Conservation (phyloP, 2,888 invertebrate species). For the Lucinisca nassula region DNA sequence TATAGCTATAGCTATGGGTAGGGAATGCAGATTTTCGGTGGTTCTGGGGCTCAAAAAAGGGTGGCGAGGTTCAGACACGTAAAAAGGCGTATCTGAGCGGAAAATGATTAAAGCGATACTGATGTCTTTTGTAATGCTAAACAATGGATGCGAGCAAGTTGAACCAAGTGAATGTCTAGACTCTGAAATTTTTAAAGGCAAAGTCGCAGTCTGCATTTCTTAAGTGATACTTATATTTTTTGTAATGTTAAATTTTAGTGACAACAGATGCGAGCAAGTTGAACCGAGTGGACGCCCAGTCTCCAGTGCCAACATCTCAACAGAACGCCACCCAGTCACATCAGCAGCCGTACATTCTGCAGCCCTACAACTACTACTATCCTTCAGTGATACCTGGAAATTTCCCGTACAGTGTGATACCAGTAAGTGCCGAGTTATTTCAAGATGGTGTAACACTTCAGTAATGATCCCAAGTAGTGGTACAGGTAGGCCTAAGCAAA, state of each 20-base stretch:
- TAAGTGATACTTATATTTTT: no score
- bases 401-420: conserved; percentile 88
- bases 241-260: background rate
- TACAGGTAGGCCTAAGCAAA: no score
- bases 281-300: conserved; percentile 93
- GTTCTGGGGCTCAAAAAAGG: no score
- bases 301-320: conserved; percentile 88
- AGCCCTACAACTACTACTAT: conserved; percentile 93
- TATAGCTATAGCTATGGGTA: no score
- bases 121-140: background rate
- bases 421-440: conserved; percentile 72
- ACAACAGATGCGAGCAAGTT: conserved; percentile 84
- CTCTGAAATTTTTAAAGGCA: no score
- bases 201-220: no score
- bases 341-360: conserved; percentile 90
- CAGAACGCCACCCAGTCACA: conserved; percentile 90
- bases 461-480: no score
- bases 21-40: no score
- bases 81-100: no score
- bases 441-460: no score
- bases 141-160: conserved; percentile 84
- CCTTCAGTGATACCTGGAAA: conserved; percentile 89
- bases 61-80: no score
- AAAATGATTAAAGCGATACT: no score
- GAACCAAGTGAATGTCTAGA: conserved; percentile 93